A percentile compares a stretch with the other conserved stretches of the same genome.
Evolutionary conservation across 2,888 invertebrate genomes (phyloP).

Genomic region (Syrista parreyssii): DNA sequence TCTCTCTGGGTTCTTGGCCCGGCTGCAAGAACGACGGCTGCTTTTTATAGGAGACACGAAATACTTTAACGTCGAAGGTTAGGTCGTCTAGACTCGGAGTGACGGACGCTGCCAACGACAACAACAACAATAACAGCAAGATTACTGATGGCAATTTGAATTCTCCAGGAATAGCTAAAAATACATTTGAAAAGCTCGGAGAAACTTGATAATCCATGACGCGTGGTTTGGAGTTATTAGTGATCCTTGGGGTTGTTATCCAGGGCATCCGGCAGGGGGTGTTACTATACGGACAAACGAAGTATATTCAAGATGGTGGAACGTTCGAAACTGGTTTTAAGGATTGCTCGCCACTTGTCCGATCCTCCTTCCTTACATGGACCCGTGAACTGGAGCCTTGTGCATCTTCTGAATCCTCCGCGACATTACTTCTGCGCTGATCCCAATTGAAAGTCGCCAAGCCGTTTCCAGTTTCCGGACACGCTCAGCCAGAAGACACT

Average conservation of each 20-base stretch:
- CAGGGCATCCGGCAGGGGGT: not conserved
- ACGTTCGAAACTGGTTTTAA: not conserved
- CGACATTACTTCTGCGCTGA: not conserved
- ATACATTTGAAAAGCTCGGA: not conserved
- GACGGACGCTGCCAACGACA: not conserved
- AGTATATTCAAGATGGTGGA: not conserved
- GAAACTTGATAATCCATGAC: not conserved
- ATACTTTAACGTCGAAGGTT: conserved; percentile 9
- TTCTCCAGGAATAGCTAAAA: not conserved
- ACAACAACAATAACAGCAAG: not conserved
- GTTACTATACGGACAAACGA: not conserved
- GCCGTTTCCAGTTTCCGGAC: not conserved
- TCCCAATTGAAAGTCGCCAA: not conserved
- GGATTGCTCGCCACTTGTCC: not conserved
- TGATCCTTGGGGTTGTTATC: not conserved
- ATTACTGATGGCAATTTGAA: not conserved
- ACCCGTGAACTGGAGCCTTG: not conserved
- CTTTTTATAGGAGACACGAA: not conserved
- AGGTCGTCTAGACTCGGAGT: not conserved
- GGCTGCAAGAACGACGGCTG: not conserved
- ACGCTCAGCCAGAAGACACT: not conserved
- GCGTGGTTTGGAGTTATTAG: not conserved
- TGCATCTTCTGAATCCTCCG: not conserved
- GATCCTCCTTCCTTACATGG: not conserved
- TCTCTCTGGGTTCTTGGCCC: not conserved